Evolutionary conservation across 2,888 invertebrate species (phyloP), one percentile per base, ranked within the genome.

Genomic region (Portevinia maculata): DNA sequence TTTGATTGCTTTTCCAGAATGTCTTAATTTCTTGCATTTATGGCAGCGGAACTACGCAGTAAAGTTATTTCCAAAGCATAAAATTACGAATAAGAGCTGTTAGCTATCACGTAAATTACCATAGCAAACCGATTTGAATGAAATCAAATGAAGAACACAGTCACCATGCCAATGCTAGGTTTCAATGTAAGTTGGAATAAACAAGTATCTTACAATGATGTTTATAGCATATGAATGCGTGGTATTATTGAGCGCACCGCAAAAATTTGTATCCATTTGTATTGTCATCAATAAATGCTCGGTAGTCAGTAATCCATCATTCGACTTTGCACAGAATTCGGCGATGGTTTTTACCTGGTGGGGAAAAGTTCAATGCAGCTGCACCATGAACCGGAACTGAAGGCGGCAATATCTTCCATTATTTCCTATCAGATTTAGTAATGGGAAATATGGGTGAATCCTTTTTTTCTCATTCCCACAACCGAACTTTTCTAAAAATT

Each of bases 281-380:
- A 83, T 62, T 78, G 71, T 83, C 78, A 73, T 83, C 78, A 78
- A 83, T 83, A 83, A 83, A 78, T 78, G 71, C 55, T 75, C 55
- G 50, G n/a, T 55, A 37, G 37, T 48, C 30, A 24, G 57, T 62
- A 57, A 83, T 83, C 37, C 78, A 78, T 83, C 83, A 83, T 83
- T 65, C 75, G 69, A 57, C 50, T 76, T 75, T 41, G 39, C 19
- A 55, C 48, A 57, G 46, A 53, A 59, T 46, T 34, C 7, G 17
- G 32, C 13, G 3, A 30, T 5, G 28, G 39, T 69, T 46, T 24
- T 39, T 39, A 55, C 28, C 46, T 32, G 17, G 30, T n/a, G 13
- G 53, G 9, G 44, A 44, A 55, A 21, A 24, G 15, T 4, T 70
- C 50, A 37, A 67, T 75, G 64, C 75, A 53, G 75, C 70, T 78